Conservation (phyloP, 2,888 invertebrate species). For the Exocentrus adspersus region DNA sequence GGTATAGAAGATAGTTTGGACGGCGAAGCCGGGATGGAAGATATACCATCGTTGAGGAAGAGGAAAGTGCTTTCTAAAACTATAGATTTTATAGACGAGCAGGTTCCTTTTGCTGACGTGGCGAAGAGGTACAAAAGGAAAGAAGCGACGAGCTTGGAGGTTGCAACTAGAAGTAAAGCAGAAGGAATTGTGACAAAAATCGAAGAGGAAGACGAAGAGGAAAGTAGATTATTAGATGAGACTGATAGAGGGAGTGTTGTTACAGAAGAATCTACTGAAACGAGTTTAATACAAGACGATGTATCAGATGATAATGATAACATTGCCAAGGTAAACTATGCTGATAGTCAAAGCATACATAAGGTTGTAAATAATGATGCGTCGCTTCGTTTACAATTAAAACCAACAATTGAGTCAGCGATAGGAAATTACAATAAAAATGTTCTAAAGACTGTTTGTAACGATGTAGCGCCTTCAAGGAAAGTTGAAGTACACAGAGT, state of each 20-base stretch:
- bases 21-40: conserved; percentile 30
- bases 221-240: neutral
- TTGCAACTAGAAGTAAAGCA: neutral
- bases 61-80: conserved; percentile 50
- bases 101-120: conserved; percentile 27
- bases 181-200: neutral
- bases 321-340: conserved; percentile 21
- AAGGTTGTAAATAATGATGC: neutral
- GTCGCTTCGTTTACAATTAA: neutral
- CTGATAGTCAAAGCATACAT: conserved; percentile 16
- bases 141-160: too few species aligned
- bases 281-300: neutral
- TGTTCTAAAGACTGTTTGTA: too few species aligned
- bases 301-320: conserved; percentile 13
- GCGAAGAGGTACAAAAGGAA: neutral
- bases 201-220: neutral
- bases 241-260: too few species aligned
- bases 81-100: conserved; percentile 53
- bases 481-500: conserved; percentile 58
- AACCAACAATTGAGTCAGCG: conserved; percentile 39
- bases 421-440: conserved; percentile 63
- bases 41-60: conserved; percentile 54
- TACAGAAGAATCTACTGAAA: neutral
- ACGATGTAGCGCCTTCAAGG: conserved; percentile 39
- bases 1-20: conserved; percentile 35